phyloP scores from a whole-genome alignment of 2,888 invertebrate species.

The Lordiphosa andalusiaca region DNA sequence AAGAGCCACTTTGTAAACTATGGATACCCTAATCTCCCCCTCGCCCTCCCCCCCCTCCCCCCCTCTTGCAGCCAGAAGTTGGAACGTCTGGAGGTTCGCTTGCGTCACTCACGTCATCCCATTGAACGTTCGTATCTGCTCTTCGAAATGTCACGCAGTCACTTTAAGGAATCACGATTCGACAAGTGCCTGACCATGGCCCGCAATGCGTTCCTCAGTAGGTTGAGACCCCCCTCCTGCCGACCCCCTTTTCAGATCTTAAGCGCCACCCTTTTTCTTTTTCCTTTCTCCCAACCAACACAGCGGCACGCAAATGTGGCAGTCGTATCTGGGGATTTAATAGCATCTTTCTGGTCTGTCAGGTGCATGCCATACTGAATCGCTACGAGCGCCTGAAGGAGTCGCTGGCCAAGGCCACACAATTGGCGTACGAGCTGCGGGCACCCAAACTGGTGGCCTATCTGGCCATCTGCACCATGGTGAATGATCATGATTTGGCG shows the following conservation, averaged over 20 bases:
- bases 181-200: conserved; percentile 61
- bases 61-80: conserved; percentile 52
- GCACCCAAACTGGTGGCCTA: conserved; percentile 47
- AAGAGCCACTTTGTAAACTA: too few species aligned
- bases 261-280: too few species aligned
- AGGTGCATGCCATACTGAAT: conserved; percentile 67
- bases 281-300: too few species aligned
- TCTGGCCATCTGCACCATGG: conserved; percentile 49
- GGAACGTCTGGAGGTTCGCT: conserved; percentile 56
- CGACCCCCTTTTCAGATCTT: too few species aligned
- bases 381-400: conserved; percentile 67
- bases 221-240: too few species aligned
- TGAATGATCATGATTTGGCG: conserved; percentile 57
- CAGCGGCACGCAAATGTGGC: conserved; percentile 61
- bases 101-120: conserved; percentile 59
- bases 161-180: conserved; percentile 62
- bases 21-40: too few species aligned
- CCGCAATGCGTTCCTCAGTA: conserved; percentile 59
- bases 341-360: conserved; percentile 61
- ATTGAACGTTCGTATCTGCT: conserved; percentile 70
- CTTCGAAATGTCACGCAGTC: conserved; percentile 67
- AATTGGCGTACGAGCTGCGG: conserved; percentile 47
- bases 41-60: too few species aligned
- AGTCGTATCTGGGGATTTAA: conserved; percentile 71
- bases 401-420: conserved; percentile 51